Evolutionary conservation across 2,113 vertebrate genomes (phyloP).

Genomic region (Corapipo altera): DNA sequence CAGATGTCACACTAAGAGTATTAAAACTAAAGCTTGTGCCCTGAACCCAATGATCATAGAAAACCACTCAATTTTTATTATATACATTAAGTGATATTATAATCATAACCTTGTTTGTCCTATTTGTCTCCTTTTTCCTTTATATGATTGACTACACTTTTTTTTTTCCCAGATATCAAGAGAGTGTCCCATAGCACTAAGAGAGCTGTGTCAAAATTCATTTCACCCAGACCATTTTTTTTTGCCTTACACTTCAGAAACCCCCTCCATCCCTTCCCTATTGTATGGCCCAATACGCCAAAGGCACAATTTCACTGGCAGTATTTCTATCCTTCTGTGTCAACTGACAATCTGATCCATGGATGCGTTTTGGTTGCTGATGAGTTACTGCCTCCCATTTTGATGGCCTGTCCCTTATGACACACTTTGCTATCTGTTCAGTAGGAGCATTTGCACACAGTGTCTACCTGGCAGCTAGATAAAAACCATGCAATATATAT

Average conservation of each 20-base stretch:
- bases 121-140: background rate
- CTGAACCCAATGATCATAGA: background rate
- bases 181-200: background rate
- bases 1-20: background rate
- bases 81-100: background rate
- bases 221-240: background rate
- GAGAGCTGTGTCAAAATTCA: background rate
- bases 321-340: background rate
- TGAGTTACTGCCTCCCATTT: background rate
- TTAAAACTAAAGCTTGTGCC: background rate
- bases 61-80: background rate
- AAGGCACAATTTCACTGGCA: background rate
- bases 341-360: background rate
- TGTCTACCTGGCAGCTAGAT: conserved; percentile 32
- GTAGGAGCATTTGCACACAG: background rate
- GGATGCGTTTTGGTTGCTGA: background rate
- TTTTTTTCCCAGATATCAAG: background rate
- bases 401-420: background rate
- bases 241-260: background rate
- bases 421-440: background rate
- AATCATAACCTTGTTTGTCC: background rate
- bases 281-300: background rate
- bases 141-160: background rate
- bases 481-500: background rate
- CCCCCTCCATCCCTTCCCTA: background rate